Evolutionary conservation across 2,797 vertebrate species (phyloP).

Genomic region (Rhyacichthys aspro): DNA sequence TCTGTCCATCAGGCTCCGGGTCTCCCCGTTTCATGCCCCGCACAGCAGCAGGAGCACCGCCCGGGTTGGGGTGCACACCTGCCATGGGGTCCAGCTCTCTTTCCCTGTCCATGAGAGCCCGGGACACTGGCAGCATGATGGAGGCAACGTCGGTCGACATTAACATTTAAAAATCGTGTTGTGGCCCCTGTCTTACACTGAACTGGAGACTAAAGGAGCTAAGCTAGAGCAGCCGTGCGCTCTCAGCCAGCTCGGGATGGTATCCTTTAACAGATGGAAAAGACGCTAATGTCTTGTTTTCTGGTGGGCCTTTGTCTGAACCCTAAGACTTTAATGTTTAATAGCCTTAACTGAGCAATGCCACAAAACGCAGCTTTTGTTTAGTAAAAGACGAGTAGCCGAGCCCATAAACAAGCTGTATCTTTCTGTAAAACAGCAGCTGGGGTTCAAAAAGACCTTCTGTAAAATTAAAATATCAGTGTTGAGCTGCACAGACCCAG

Average conservation of each 20-base stretch:
- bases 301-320: slow-evolving; percentile 53
- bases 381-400: not conserved
- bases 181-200: slow-evolving; percentile 32
- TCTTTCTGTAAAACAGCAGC: slow-evolving; percentile 20
- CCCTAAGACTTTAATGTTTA: slow-evolving; percentile 48
- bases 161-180: slow-evolving; percentile 80
- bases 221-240: slow-evolving; percentile 36
- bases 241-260: slow-evolving; percentile 19
- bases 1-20: slow-evolving; percentile 81
- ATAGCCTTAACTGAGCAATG: slow-evolving; percentile 9
- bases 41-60: slow-evolving; percentile 67
- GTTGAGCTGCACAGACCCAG: slow-evolving; percentile 37
- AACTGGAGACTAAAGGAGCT: slow-evolving; percentile 26
- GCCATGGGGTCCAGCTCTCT: slow-evolving; percentile 81
- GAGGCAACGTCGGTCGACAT: slow-evolving; percentile 88
- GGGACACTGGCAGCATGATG: slow-evolving; percentile 86
- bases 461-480: slow-evolving; percentile 21
- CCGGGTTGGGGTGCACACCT: slow-evolving; percentile 72
- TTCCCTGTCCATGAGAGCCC: slow-evolving; percentile 83
- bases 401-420: not conserved
- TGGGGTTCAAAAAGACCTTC: not conserved
- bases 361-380: not conserved
- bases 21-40: slow-evolving; percentile 84
- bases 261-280: slow-evolving; percentile 13
- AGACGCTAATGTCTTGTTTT: slow-evolving; percentile 16